Conservation (phyloP, 2,797 vertebrate species). For the Coreius guichenoti region DNA sequence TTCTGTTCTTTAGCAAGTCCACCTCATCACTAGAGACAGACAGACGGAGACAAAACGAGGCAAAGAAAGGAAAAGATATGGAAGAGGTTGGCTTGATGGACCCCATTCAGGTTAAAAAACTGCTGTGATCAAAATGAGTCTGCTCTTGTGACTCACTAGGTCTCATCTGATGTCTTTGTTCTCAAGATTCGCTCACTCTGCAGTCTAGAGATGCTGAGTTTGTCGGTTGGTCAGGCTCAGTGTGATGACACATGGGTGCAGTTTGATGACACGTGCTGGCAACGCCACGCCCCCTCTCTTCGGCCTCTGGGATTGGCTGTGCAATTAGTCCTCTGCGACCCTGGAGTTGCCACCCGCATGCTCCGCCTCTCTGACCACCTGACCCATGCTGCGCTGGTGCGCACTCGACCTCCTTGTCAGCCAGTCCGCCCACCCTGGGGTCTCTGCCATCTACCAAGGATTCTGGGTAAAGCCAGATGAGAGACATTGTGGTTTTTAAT, state of each 20-base stretch:
- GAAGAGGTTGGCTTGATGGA: not conserved
- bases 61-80: not conserved
- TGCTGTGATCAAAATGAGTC: not conserved
- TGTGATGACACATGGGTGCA: conserved; percentile 49
- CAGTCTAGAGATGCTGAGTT: conserved; percentile 56
- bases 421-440: conserved; percentile 55
- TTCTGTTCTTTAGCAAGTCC: conserved; percentile 56
- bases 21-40: conserved; percentile 13
- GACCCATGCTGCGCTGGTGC: conserved; percentile 56
- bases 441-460: conserved; percentile 51
- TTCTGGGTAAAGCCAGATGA: conserved; percentile 55
- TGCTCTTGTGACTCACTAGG: no score
- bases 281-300: conserved; percentile 47
- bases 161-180: not conserved
- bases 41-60: conserved; percentile 4
- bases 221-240: conserved; percentile 42
- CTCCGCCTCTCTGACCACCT: conserved; percentile 58
- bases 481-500: not conserved
- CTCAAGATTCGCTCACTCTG: conserved; percentile 7
- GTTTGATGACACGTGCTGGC: conserved; percentile 55
- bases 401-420: conserved; percentile 48
- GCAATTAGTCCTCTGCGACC: conserved; percentile 40
- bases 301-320: conserved; percentile 51
- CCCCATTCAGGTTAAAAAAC: not conserved
- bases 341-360: conserved; percentile 8